A percentile compares a stretch with the other conserved stretches of the same genome.
Conservation (phyloP, 2,888 invertebrate genomes). For the Mylabris sibirica region DNA sequence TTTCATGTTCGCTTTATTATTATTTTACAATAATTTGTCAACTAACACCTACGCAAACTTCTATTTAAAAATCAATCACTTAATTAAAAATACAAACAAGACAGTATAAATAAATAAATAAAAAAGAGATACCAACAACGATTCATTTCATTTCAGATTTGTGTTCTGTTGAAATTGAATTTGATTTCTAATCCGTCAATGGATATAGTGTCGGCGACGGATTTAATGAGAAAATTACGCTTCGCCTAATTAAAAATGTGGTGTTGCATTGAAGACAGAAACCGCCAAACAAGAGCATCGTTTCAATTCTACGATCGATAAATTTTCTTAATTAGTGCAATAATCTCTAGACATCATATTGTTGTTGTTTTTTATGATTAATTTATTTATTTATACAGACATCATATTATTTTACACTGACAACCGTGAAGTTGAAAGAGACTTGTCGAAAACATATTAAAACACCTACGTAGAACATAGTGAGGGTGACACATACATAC, state of each 20-base stretch:
- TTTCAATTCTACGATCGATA: constrained; percentile 17
- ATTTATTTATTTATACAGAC: constrained; percentile 5
- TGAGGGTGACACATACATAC: constrained; percentile 7
- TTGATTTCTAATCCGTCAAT: constrained; percentile 18
- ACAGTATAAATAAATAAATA: background rate
- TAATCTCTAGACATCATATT: constrained; percentile 10
- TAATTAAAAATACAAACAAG: background rate
- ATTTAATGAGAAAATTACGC: constrained; percentile 24
- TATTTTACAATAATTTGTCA: constrained; percentile 2
- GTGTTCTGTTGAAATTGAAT: background rate
- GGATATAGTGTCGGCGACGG: constrained; percentile 18
- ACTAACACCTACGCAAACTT: background rate
- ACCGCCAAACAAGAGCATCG: constrained; percentile 7
- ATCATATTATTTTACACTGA: constrained; percentile 6
- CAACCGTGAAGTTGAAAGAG: background rate
- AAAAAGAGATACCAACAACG: background rate
- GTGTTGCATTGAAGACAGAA: background rate
- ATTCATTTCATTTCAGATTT: background rate
- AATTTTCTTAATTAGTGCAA: constrained; percentile 21
- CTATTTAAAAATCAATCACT: background rate
- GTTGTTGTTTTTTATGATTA: background rate
- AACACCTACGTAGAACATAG: background rate
- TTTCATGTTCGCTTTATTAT: constrained; percentile 1
- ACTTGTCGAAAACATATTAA: constrained; percentile 14
- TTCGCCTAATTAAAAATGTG: constrained; percentile 23